Percentiles rank a stretch among this genome's conserved stretches.
These are phyloP conservation scores for Palythoa heliodiscus DNA, from an alignment of 92 coral and sea anemone species.

Conservation along the genomic window DNA sequence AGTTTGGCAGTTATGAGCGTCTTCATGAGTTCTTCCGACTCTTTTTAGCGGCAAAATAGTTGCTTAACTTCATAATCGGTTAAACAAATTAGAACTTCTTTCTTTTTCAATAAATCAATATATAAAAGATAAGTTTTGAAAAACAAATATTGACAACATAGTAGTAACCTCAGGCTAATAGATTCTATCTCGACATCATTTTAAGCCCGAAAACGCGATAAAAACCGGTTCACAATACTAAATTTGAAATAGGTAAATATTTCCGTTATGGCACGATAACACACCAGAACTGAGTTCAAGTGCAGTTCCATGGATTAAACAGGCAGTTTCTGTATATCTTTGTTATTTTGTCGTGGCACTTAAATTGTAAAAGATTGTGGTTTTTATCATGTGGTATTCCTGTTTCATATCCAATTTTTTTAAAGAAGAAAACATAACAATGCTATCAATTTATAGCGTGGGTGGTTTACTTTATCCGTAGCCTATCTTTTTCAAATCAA, in stretches of 20 bases:
- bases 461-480: neutral
- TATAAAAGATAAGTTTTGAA: neutral
- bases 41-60: neutral
- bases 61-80: neutral
- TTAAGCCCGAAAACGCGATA: no score
- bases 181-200: neutral
- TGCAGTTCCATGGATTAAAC: no score
- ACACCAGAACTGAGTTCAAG: no score
- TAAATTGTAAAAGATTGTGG: no score
- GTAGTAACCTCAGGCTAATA: neutral
- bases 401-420: neutral
- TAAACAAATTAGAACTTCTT: neutral
- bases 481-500: neutral
- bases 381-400: neutral
- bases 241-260: no score
- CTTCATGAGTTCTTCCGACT: neutral
- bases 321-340: no score
- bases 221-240: no score
- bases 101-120: neutral
- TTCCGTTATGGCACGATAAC: no score
- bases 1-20: neutral
- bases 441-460: neutral
- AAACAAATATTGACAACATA: neutral
- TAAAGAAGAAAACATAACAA: neutral
- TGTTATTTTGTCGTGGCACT: no score